phyloP scores from a whole-genome alignment of 64 coral and sea anemone species.

The Astreopora myriophthalma region DNA sequence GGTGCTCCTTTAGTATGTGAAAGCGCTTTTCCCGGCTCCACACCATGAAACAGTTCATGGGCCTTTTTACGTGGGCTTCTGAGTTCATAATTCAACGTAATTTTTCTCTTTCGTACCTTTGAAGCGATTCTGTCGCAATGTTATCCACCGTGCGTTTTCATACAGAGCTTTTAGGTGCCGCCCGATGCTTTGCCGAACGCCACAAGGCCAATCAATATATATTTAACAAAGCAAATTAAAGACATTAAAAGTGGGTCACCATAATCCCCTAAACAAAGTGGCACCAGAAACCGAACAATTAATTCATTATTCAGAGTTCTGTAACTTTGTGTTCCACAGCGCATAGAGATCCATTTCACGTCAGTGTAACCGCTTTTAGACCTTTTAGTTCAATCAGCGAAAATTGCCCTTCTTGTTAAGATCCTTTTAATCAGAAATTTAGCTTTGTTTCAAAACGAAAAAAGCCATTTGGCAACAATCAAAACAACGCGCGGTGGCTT shows the following conservation, averaged over 20 bases:
- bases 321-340: background rate
- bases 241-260: slow-evolving; percentile 1
- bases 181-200: background rate
- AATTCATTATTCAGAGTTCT: background rate
- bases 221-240: slow-evolving; percentile 41
- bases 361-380: no score
- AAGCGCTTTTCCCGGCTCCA: slow-evolving; percentile 92
- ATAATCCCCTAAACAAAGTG: background rate
- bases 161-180: background rate
- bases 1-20: slow-evolving; percentile 80
- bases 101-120: background rate
- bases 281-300: slow-evolving; percentile 13
- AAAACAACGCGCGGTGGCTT: background rate
- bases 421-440: background rate
- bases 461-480: background rate
- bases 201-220: background rate
- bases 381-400: background rate
- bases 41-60: slow-evolving; percentile 98
- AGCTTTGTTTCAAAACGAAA: background rate
- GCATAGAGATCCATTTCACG: background rate
- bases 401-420: background rate
- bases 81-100: background rate
- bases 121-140: background rate
- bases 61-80: slow-evolving; percentile 67
- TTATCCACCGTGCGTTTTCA: background rate